Percentiles rank a stretch among this genome's conserved stretches.
phyloP scores from a whole-genome alignment of 2,888 invertebrate genomes.

The Clivina fossor region DNA sequence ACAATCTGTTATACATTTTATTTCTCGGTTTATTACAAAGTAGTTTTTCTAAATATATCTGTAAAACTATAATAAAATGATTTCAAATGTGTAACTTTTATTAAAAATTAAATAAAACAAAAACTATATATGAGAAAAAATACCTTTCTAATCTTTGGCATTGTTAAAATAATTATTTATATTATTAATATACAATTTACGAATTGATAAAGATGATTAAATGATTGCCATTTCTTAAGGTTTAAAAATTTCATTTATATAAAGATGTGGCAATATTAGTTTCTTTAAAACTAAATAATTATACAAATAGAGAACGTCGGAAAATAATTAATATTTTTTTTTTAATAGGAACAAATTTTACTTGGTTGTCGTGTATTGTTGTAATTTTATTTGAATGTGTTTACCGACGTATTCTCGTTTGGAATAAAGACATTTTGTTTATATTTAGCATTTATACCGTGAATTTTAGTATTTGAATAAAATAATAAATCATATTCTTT shows the following conservation, averaged over 20 bases:
- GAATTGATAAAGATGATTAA: not conserved
- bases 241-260: too few species aligned
- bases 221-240: not conserved
- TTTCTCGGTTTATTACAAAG: too few species aligned
- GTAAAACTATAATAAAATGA: too few species aligned
- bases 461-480: slow-evolving; percentile 18
- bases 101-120: too few species aligned
- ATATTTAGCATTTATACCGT: slow-evolving; percentile 30
- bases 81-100: too few species aligned
- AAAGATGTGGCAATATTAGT: slow-evolving; percentile 29
- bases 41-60: too few species aligned
- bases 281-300: slow-evolving; percentile 12
- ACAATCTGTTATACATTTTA: too few species aligned
- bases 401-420: slow-evolving; percentile 7
- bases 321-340: too few species aligned
- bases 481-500: slow-evolving; percentile 20
- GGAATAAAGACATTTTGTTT: slow-evolving; percentile 22
- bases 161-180: not conserved
- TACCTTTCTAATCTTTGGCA: too few species aligned
- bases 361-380: too few species aligned
- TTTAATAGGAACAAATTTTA: too few species aligned
- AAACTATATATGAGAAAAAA: too few species aligned
- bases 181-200: not conserved
- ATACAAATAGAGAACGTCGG: not conserved
- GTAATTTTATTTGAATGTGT: slow-evolving; percentile 6